Evolutionary conservation across 2,797 vertebrate species (phyloP), one percentile per base, ranked within the genome.

Genomic region (Galago senegalensis): DNA sequence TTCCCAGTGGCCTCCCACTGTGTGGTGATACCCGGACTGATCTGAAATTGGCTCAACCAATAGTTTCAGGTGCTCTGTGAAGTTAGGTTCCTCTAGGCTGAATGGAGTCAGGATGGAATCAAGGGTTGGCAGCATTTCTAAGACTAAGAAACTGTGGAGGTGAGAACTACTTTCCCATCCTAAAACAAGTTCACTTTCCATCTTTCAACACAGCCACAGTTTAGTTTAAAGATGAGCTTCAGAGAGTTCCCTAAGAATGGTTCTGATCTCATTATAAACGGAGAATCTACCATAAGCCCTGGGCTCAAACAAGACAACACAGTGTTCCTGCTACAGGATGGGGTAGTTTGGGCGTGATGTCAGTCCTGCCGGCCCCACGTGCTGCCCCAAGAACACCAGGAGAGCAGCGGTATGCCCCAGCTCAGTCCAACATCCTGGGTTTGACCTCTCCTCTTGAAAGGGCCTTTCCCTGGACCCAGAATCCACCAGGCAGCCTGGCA

Each of bases 61-160:
- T 21, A 7, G 92, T 7, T 37, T 46, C 25, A 10, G 37, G 16
- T 0, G 2, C 31, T 6, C 13, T 37, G n/a, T 27, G 13, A 18
- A 37, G 21, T 23, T 43, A 9, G 20, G 56, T 17, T 67, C 18
- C 77, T 60, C 49, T 21, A 16, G 18, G 31, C 40, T 13, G 58
- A 23, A 13, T 27, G 5, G 5, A 13, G 27, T 3, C 40, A 7
- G 43, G 1, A 14, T 10, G 0, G 12, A 25, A 12, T 29, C 53
- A 5, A 60, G 0, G 3, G 10, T 17, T 23, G 6, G n/a, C 75
- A 13, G 31, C 5, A 20, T 31, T 81, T 61, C 91, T 40, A 8
- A 4, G 13, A 37, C 60, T 25, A 31, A 87, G 37, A 60, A 3
- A 25, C 5, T 70, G 53, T 31, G 16, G 43, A 20, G 29, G 56